Evolutionary conservation across 1,140 invertebrate genomes (phyloP), one percentile per base, ranked within the genome.

Genomic region (Parapsyche elsis): DNA sequence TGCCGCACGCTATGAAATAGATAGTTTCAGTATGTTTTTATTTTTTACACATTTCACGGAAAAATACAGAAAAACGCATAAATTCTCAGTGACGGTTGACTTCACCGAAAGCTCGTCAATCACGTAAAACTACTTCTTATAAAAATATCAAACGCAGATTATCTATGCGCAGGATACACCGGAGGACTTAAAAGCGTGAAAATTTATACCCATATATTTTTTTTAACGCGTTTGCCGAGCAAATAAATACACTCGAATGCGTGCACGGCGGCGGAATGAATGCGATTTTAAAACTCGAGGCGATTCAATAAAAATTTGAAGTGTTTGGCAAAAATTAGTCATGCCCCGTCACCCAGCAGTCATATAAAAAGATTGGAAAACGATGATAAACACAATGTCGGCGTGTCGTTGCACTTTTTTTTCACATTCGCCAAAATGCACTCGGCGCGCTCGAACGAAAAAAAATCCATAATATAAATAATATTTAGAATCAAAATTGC

Each of bases 311-410:
- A 59, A 9, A 44, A 44, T 77, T 53, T 77, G 57, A 53, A 77
- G 75, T 77, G 75, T 77, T 77, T 77, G 75, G 21, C 7, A 24
- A 26, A 77, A 77, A 77, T 77, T 77, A 77, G 75, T 49, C 12
- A 77, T 46, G 75, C 24, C 75, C 59, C 57, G 75, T 77, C 75
- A 77, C 75, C 45, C 59, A 57, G 24, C 59, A 57, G 24, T 10
- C 21, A 9, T 44, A 38, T 23, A 38, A 75, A 75, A 46, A 14
- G 70, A 45, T 75, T 53, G 71, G 46, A 16, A 75, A 71, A 71
- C 30, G 49, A 53, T 23, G 45, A 75, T 49, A 75, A 71, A 71
- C 30, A 75, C 46, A 49, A 16, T 71, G 4, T 14, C 30, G 70
- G 14, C n/a, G 71, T 44, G 70, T 26, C n/a, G 45, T 49, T 75